Conservation (phyloP, 2,113 vertebrate genomes). For the Empidonax alnorum region DNA sequence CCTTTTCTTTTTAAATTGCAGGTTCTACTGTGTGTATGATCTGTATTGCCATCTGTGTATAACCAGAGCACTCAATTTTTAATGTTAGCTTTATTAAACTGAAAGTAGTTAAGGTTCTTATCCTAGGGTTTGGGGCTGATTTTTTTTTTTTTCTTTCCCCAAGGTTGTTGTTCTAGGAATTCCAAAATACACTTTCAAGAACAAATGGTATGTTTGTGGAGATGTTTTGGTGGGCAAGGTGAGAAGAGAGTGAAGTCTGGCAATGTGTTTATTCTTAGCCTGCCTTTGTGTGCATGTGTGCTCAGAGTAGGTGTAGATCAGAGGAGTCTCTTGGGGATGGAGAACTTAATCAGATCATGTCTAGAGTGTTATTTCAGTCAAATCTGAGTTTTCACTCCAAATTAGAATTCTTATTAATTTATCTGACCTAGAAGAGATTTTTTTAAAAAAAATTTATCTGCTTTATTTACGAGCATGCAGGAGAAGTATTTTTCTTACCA, state of each 20-base stretch:
- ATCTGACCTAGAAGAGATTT: background rate
- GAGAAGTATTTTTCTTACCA: background rate
- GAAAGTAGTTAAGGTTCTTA: background rate
- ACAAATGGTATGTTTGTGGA: rapidly evolving
- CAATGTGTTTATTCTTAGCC: background rate
- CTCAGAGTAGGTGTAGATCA: background rate
- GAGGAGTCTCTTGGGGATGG: background rate
- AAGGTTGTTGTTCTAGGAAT: background rate
- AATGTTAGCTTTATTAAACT: background rate
- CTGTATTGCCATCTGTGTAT: background rate
- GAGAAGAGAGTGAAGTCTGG: background rate
- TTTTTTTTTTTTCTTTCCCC: no score
- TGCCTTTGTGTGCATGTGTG: background rate
- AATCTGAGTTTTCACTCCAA: background rate
- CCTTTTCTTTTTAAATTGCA: background rate
- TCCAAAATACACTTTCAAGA: background rate
- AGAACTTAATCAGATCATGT: background rate
- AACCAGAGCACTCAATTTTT: background rate
- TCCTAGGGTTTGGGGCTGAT: background rate
- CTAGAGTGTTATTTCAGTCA: background rate
- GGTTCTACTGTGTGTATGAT: background rate
- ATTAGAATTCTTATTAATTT: background rate
- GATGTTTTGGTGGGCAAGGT: background rate
- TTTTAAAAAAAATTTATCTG: background rate
- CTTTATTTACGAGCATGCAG: background rate